These are phyloP conservation scores for Trichonephila clavata DNA, from an alignment of 1,140 invertebrate species.

Conservation along the genomic window DNA sequence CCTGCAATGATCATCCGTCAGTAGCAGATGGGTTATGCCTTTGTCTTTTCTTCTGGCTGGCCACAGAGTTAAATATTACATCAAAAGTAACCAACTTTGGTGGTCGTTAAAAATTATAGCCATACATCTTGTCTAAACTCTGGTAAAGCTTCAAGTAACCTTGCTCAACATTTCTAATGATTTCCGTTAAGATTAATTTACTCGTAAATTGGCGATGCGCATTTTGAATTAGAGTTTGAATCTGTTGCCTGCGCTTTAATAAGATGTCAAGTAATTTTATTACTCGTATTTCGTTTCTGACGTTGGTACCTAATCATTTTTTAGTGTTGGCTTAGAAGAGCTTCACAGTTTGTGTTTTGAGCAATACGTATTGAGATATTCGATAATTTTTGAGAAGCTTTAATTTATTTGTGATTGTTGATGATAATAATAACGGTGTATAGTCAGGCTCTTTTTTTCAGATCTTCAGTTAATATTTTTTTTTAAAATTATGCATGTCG, in stretches of 20 bases:
- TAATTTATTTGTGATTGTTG: no score
- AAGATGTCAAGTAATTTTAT: constrained; percentile 24
- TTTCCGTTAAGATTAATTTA: constrained; percentile 25
- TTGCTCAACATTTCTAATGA: neutral
- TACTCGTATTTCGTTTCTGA: neutral
- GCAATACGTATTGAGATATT: no score
- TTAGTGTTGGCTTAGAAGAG: no score
- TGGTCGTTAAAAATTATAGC: constrained; percentile 46
- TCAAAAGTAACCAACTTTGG: constrained; percentile 40
- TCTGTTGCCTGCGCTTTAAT: constrained; percentile 5
- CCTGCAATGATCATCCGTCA: constrained; percentile 48
- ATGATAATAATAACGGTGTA: no score
- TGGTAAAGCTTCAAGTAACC: neutral
- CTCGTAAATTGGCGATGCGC: constrained; percentile 25
- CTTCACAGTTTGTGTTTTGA: no score
- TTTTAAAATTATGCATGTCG: no score
- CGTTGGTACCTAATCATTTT: neutral
- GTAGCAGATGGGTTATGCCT: constrained; percentile 54
- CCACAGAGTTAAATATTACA: constrained; percentile 52
- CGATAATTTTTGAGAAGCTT: no score
- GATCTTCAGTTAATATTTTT: no score
- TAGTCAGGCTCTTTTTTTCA: no score
- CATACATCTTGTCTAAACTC: neutral
- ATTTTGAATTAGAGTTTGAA: neutral
- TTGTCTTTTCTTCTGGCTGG: neutral